These are phyloP conservation scores for Pogonus chalceus DNA, from an alignment of 1,140 invertebrate species.

Conservation along the genomic window DNA sequence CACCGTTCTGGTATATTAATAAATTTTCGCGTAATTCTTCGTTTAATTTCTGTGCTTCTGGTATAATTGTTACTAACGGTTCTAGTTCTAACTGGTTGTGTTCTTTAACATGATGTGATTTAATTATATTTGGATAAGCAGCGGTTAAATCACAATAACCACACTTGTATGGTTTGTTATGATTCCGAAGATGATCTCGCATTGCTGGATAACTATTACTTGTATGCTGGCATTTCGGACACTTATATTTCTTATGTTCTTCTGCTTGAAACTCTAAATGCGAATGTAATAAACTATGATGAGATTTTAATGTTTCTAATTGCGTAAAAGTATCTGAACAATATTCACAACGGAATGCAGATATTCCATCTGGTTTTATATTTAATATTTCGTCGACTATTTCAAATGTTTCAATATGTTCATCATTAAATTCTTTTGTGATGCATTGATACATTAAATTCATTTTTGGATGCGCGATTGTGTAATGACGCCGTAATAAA, in stretches of 20 bases:
- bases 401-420: not conserved
- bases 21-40: slow-evolving; percentile 1
- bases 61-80: not conserved
- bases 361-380: not conserved
- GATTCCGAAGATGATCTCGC: not conserved
- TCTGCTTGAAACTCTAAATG: not conserved
- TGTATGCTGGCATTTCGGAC: not conserved
- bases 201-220: slow-evolving; percentile 7
- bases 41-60: not conserved
- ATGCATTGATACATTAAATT: not conserved
- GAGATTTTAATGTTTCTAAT: not conserved
- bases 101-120: not conserved
- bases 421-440: no score
- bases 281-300: not conserved
- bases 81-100: not conserved
- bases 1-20: not conserved
- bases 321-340: not conserved
- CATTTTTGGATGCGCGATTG: not conserved
- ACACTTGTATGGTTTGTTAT: slow-evolving; percentile 8
- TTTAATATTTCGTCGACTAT: not conserved
- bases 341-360: not conserved
- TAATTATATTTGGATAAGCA: not conserved
- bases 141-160: not conserved
- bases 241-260: not conserved
- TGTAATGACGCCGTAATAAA: not conserved